Evolutionary conservation across 1,140 invertebrate species (phyloP), one percentile per base, ranked within the genome.

Genomic region (Himalopsyche phryganea): DNA sequence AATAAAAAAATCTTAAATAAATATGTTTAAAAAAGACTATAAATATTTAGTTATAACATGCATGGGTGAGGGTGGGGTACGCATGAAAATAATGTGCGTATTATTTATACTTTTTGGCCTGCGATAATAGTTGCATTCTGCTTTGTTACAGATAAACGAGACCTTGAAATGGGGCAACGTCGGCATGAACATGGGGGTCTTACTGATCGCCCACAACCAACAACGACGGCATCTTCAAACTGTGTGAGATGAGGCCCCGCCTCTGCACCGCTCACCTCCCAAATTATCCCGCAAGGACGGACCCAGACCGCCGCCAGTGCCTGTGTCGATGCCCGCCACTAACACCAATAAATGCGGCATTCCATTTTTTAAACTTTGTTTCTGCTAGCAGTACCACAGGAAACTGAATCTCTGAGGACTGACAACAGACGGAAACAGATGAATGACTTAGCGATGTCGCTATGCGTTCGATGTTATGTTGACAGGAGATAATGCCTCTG

Each of bases 101-200:
- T 28, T 28, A 9, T 28, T n/a, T n/a, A n/a, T 28, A 28, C 23
- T 5, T 28, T n/a, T 28, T 28, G 23, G 38, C 38, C 3, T 40
- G 38, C n/a, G 5, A 40, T 40, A 11, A 13, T 40, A 15, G 11
- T 40, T 4, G 38, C 15, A 15, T 53, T 53, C 33, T 28, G 28
- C 40, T 17, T 55, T 56, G 54, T 82, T 81, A 54, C 79, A 85
- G 82, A 81, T 83, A 67, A 84, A 82, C 70, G 83, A 85, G 72
- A 81, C 81, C 65, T 75, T 83, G 56, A 84, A 83, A 69, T 84
- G 82, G 82, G 82, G 83, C 65, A 83, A 79, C 72, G 77, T 85
- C 66, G 81, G 82, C 67, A 82, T 83, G 76, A 84, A 83, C 68
- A 81, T 83, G 70, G 82, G 82, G 65, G 79, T 84, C 59, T 75